These are phyloP conservation scores for Agelas oroides DNA, from an alignment of 37 sponge, comb jelly and placozoan species.

Conservation along the genomic window DNA sequence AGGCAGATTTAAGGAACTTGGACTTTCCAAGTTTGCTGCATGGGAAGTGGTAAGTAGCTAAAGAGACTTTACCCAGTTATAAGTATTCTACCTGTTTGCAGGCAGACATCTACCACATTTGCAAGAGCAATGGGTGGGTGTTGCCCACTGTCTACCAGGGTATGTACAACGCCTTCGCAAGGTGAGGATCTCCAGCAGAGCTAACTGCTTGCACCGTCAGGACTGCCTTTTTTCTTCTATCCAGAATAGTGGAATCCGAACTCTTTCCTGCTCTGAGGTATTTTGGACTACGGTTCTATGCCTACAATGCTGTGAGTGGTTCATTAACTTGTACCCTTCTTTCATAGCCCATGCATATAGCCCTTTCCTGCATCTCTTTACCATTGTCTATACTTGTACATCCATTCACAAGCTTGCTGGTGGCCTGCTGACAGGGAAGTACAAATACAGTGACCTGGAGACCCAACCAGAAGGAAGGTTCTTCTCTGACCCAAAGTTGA, in stretches of 20 bases:
- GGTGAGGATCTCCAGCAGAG: conserved; percentile 27
- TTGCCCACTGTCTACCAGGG: conserved; percentile 91
- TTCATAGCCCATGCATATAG: too few relatives aligned
- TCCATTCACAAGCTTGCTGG: conserved; percentile 77
- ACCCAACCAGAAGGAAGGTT: conserved; percentile 70
- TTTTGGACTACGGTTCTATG: conserved; percentile 86
- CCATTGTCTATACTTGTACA: too few relatives aligned
- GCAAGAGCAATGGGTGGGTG: conserved; percentile 81
- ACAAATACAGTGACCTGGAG: conserved; percentile 46
- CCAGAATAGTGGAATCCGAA: conserved; percentile 76
- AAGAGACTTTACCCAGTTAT: too few relatives aligned
- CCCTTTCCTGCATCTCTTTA: too few relatives aligned
- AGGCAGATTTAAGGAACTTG: conserved; percentile 91
- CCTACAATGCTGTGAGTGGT: conserved; percentile 84
- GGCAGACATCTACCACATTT: conserved; percentile 79
- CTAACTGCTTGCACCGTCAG: too few relatives aligned
- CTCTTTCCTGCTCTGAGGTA: conserved; percentile 86
- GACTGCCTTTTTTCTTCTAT: too few relatives aligned
- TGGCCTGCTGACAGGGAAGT: conserved; percentile 85
- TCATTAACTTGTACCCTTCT: too few relatives aligned
- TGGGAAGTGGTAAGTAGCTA: conserved; percentile 83
- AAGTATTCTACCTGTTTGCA: neutral
- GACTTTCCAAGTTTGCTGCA: conserved; percentile 88
- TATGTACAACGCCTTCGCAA: conserved; percentile 91
- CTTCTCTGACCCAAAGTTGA: neutral